Evolutionary conservation across 2,797 vertebrate species (phyloP).

Genomic region (Acropternis orthonyx): DNA sequence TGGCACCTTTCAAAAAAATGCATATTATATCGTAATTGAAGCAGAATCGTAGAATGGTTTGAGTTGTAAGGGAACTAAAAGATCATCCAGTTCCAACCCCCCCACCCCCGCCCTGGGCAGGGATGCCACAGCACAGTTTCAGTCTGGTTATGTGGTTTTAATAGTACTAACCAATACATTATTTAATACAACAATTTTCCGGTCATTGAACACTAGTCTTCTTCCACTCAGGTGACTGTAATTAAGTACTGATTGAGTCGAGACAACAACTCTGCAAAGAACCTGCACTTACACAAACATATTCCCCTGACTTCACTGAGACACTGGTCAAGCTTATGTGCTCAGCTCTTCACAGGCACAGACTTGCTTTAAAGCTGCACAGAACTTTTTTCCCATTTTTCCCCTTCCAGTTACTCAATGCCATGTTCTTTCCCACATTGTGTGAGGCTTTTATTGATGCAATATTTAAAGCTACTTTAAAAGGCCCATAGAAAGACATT

Average conservation of each 20-base stretch:
- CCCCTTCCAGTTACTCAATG: neutral
- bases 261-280: neutral
- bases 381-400: neutral
- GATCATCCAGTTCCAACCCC: neutral
- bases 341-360: neutral
- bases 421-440: neutral
- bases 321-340: neutral
- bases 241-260: neutral
- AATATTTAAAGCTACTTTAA: constrained; percentile 19
- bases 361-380: neutral
- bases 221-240: neutral
- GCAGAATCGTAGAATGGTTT: neutral
- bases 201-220: neutral
- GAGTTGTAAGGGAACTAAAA: neutral
- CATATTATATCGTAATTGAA: neutral
- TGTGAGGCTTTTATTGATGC: neutral
- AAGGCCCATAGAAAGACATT: neutral
- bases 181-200: neutral
- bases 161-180: neutral
- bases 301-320: neutral
- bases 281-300: neutral
- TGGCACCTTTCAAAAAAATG: neutral
- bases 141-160: neutral
- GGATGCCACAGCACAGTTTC: neutral
- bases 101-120: neutral